A percentile compares a stretch with the other conserved stretches of the same genome.
Evolutionary conservation across 1,140 invertebrate species (phyloP).

Genomic region (Ylistrum balloti): DNA sequence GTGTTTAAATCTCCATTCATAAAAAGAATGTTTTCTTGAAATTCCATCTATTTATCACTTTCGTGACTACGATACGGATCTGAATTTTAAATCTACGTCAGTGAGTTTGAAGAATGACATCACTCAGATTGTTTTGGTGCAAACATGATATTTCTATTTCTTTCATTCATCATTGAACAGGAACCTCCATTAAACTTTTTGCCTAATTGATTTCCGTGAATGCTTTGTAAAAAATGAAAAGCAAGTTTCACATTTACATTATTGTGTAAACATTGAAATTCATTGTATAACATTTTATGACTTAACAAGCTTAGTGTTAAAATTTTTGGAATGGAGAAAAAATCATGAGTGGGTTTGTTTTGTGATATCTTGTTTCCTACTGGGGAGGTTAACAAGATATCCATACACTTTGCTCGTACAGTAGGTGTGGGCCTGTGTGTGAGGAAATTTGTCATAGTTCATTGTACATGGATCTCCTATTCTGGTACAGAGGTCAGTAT

Average conservation of each 20-base stretch:
- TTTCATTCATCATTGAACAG: neutral
- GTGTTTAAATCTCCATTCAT: neutral
- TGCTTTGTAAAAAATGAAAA: neutral
- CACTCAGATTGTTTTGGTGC: slow-evolving; percentile 13
- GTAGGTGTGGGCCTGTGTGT: neutral
- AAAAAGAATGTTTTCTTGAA: neutral
- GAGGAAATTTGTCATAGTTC: neutral
- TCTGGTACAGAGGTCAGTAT: neutral
- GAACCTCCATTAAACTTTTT: neutral
- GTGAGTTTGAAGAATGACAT: slow-evolving; percentile 12
- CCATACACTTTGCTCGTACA: neutral
- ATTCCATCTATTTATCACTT: neutral
- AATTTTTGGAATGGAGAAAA: neutral
- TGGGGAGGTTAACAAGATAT: neutral
- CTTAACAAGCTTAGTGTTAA: neutral
- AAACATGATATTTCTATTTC: neutral
- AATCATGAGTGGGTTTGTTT: neutral
- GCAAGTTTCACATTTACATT: neutral
- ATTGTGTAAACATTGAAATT: neutral
- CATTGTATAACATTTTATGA: neutral
- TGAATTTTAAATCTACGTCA: slow-evolving; percentile 22
- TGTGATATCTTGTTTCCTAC: neutral
- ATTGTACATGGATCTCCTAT: slow-evolving; percentile 19
- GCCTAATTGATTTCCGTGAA: slow-evolving; percentile 18
- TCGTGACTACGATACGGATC: slow-evolving; percentile 12